Conservation (phyloP, 2,797 vertebrate species). For the Darevskia mixta region DNA sequence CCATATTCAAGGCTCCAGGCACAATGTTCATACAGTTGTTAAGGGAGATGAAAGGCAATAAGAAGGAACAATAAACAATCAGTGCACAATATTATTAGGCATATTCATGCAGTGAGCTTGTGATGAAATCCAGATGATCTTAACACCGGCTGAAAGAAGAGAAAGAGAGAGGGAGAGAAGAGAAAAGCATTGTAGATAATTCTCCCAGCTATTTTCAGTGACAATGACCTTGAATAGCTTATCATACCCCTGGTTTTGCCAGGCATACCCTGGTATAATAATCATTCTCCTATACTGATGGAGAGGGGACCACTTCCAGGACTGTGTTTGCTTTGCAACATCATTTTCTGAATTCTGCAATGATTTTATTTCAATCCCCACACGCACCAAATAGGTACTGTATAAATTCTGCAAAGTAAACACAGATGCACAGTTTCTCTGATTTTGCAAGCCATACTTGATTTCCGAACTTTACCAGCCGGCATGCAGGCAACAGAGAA, state of each 20-base stretch:
- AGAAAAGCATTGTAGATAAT: constrained; percentile 49
- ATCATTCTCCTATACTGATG: background rate
- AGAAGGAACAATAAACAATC: constrained; percentile 68
- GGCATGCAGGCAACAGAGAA: background rate
- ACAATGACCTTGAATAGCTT: constrained; percentile 66
- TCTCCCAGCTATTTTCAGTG: constrained; percentile 47
- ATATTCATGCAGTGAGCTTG: constrained; percentile 61
- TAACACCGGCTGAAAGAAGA: constrained; percentile 55
- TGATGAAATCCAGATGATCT: constrained; percentile 63
- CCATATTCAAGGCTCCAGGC: constrained; percentile 64
- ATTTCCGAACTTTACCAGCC: background rate
- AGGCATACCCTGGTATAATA: background rate
- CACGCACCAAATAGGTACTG: background rate
- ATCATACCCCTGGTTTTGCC: background rate
- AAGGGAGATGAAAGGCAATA: constrained; percentile 62
- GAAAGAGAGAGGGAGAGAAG: background rate
- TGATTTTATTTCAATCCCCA: background rate
- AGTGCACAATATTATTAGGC: constrained; percentile 67
- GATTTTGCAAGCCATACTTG: background rate
- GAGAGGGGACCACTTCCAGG: background rate
- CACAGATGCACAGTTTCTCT: background rate
- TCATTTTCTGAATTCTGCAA: background rate
- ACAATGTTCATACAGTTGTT: constrained; percentile 65
- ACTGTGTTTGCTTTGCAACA: background rate
- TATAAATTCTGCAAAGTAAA: background rate